phyloP scores from a whole-genome alignment of 2,113 vertebrate genomes.

The Mormyrus lacerda region DNA sequence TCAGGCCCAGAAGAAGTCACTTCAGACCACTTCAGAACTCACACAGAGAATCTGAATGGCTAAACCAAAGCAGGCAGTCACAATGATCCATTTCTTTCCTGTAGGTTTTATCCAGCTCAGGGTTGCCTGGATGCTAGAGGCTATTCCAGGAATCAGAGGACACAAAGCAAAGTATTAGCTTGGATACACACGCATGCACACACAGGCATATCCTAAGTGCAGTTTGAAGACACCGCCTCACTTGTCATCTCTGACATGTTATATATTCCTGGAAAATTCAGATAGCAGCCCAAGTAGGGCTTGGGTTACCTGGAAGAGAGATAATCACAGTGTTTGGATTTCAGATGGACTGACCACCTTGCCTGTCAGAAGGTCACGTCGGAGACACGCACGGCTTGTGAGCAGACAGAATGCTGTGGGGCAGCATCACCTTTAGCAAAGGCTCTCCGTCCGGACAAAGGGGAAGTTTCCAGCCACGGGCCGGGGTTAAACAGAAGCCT shows the following conservation, averaged over 20 bases:
- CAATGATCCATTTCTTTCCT: not conserved
- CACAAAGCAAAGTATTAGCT: not conserved
- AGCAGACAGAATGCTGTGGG: too few relatives aligned
- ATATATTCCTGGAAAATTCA: not conserved
- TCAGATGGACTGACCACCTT: not conserved
- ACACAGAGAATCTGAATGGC: not conserved
- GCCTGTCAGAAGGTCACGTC: not conserved
- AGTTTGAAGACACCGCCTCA: not conserved
- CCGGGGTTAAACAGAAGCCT: constrained; percentile 22
- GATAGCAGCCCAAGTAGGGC: not conserved
- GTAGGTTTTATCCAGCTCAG: not conserved
- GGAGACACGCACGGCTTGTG: not conserved
- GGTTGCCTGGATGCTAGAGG: not conserved
- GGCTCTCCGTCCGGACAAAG: not conserved
- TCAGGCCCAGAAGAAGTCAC: not conserved
- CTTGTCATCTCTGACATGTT: not conserved
- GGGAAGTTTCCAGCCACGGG: not conserved
- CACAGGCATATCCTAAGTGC: not conserved
- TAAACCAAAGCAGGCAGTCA: not conserved
- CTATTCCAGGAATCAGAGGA: not conserved
- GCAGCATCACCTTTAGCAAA: not conserved
- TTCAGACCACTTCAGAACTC: not conserved
- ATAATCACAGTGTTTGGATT: not conserved
- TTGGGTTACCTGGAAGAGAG: not conserved
- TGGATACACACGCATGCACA: not conserved